phyloP scores from a whole-genome alignment of 64 coral and sea anemone genomes.

The Astreopora myriophthalma region DNA sequence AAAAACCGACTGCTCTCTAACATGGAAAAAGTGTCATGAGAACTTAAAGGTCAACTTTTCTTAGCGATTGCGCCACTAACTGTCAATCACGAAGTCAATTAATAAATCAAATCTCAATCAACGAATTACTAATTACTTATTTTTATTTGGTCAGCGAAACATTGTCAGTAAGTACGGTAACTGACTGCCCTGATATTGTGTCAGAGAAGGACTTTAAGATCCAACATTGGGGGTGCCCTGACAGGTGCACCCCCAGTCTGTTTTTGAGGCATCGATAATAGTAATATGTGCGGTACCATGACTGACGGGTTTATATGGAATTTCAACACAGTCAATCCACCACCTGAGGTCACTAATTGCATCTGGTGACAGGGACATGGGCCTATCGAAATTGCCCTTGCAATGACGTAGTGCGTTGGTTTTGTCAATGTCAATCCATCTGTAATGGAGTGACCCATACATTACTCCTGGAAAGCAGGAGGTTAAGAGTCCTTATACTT shows the following conservation, averaged over 20 bases:
- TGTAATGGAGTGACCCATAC: not conserved
- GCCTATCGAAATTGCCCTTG: not conserved
- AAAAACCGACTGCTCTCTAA: no score
- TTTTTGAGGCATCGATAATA: not conserved
- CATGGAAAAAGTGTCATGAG: no score
- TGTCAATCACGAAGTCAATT: no score
- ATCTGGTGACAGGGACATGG: no score
- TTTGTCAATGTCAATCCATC: not conserved
- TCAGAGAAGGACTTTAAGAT: not conserved
- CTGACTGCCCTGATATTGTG: not conserved
- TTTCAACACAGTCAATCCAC: not conserved
- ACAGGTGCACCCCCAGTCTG: not conserved
- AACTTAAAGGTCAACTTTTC: no score
- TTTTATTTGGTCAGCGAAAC: no score
- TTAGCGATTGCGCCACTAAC: no score
- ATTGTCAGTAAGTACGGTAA: not conserved
- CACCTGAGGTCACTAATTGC: no score
- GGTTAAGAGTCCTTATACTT: not conserved
- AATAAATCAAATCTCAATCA: no score
- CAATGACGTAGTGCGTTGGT: not conserved
- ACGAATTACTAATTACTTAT: no score
- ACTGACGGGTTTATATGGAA: no score
- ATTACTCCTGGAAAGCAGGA: not conserved
- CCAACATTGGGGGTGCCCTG: not conserved
- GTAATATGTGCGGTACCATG: not conserved